phyloP scores from a whole-genome alignment of 2,888 invertebrate genomes.

The Pachymerium ferrugineum region DNA sequence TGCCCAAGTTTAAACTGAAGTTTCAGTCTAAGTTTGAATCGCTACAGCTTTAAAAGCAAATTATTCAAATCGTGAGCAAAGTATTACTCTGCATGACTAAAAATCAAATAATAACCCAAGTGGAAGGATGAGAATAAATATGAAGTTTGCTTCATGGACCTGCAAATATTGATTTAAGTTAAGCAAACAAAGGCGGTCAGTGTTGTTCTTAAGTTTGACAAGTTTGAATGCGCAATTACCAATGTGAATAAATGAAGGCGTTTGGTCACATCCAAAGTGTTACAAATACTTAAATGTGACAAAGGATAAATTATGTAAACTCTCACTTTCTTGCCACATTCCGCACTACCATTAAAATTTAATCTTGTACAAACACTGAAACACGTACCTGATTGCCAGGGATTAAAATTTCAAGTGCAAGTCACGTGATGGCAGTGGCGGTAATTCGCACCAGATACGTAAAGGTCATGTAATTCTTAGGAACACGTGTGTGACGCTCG shows the following conservation, averaged over 20 bases:
- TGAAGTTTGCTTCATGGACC: not conserved
- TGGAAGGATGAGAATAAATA: not conserved
- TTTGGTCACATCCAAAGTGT: not conserved
- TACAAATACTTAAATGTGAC: conserved; percentile 2
- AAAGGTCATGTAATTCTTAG: not conserved
- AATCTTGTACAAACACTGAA: conserved; percentile 27
- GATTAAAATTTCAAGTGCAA: conserved; percentile 14
- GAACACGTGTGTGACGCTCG: too few relatives aligned
- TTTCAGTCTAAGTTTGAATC: too few relatives aligned
- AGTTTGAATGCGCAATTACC: too few relatives aligned
- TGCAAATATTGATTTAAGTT: not conserved
- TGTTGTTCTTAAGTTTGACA: too few relatives aligned
- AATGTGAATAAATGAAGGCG: too few relatives aligned
- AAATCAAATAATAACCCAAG: not conserved
- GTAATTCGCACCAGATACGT: not conserved
- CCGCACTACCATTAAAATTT: conserved; percentile 11
- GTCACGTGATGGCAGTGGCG: not conserved
- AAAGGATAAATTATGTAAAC: not conserved
- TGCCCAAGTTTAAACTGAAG: too few relatives aligned
- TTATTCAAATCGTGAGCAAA: not conserved
- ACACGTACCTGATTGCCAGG: conserved; percentile 14
- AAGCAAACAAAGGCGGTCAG: not conserved
- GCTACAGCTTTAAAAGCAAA: not conserved
- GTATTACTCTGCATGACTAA: too few relatives aligned
- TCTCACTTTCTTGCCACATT: not conserved